Evolutionary conservation across 1,140 invertebrate species (phyloP).

Genomic region (Pygmarrhopalites habei): DNA sequence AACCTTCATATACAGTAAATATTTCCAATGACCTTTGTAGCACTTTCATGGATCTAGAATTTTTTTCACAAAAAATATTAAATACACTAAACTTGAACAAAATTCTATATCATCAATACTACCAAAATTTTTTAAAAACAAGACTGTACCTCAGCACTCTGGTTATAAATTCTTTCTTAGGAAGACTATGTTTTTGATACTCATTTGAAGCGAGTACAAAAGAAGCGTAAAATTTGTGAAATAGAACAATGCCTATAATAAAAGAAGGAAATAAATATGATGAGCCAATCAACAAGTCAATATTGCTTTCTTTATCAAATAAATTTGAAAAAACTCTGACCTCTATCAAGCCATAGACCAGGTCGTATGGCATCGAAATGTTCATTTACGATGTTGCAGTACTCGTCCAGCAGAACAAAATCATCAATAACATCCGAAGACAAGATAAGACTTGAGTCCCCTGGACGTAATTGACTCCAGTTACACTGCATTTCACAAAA

Average conservation of each 20-base stretch:
- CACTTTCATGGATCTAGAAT: neutral
- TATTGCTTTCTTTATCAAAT: too few relatives aligned
- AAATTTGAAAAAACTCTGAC: conserved; percentile 6
- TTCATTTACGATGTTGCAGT: conserved; percentile 16
- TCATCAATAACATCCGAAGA: conserved; percentile 9
- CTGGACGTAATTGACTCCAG: too few relatives aligned
- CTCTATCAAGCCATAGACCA: conserved; percentile 34
- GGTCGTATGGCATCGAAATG: conserved; percentile 27
- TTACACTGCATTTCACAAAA: too few relatives aligned
- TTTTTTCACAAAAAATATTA: too few relatives aligned
- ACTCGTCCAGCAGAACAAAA: conserved; percentile 22
- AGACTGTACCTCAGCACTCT: too few relatives aligned
- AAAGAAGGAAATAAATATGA: neutral
- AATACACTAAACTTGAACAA: too few relatives aligned
- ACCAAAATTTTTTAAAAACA: too few relatives aligned
- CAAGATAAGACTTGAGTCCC: too few relatives aligned
- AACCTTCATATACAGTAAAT: neutral
- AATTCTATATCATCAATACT: too few relatives aligned
- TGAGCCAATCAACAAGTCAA: too few relatives aligned
- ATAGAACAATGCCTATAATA: neutral
- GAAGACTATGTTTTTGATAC: neutral
- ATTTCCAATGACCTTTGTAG: neutral
- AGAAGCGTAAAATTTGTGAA: neutral
- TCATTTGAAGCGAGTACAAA: neutral
- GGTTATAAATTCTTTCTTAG: neutral